phyloP scores from a whole-genome alignment of 92 coral and sea anemone genomes.

The Porites lobata region DNA sequence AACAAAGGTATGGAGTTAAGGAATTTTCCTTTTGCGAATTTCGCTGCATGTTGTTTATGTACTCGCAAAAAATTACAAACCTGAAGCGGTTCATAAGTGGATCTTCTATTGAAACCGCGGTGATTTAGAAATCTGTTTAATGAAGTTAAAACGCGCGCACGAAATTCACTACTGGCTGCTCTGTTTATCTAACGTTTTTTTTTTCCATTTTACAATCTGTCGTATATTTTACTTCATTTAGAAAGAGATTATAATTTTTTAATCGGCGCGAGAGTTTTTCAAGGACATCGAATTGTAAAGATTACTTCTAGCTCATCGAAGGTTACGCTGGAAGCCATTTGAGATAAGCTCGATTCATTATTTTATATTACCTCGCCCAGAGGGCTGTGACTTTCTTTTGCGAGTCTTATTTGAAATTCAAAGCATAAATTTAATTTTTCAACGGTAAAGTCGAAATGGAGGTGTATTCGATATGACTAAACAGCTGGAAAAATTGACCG shows the following conservation, averaged over 20 bases:
- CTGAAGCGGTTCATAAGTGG: background rate
- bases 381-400: background rate
- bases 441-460: background rate
- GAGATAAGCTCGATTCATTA: background rate
- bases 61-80: background rate
- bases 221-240: background rate
- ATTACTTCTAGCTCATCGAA: too few relatives aligned
- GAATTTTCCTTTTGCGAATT: background rate
- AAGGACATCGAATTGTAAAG: background rate
- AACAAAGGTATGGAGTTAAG: conserved; percentile 15
- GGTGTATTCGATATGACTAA: background rate
- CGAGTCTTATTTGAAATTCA: background rate
- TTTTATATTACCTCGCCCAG: background rate
- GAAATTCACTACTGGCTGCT: background rate
- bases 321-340: too few relatives aligned
- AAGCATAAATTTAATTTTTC: background rate
- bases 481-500: conserved; percentile 10
- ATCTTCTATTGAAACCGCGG: too few relatives aligned
- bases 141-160: conserved; percentile 8
- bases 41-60: background rate
- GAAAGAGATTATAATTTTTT: background rate
- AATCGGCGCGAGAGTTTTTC: background rate
- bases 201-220: background rate
- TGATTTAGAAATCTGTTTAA: background rate
- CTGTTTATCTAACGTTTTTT: background rate